Evolutionary conservation across 2,797 vertebrate species (phyloP).

Genomic region (Myotis planiceps): DNA sequence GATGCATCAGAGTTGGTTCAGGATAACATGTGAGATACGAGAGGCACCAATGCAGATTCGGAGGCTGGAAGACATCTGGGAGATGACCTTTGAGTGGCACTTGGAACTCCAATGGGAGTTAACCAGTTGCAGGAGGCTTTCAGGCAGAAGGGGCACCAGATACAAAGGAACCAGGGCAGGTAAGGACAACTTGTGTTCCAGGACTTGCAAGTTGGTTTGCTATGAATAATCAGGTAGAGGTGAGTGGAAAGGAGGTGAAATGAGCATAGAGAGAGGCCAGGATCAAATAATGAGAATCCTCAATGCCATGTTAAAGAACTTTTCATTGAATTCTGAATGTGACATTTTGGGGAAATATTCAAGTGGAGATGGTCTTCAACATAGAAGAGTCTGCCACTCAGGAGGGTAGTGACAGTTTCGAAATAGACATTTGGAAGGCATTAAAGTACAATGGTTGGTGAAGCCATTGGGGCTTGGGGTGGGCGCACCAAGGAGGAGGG

Average conservation of each 20-base stretch:
- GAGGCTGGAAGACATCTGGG: background rate
- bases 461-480: background rate
- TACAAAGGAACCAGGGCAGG: background rate
- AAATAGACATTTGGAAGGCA: background rate
- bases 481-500: background rate
- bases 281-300: background rate
- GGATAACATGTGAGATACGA: background rate
- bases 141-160: background rate
- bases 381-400: background rate
- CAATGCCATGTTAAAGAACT: background rate
- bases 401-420: background rate
- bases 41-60: background rate
- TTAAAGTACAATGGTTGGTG: background rate
- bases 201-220: background rate
- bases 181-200: rapidly evolving
- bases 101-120: background rate
- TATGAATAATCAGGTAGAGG: background rate
- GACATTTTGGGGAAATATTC: background rate
- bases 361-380: background rate
- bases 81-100: background rate
- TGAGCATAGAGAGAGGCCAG: background rate
- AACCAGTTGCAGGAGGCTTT: background rate
- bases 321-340: background rate
- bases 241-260: background rate
- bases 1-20: background rate